Evolutionary conservation across 64 coral and sea anemone genomes (phyloP), one percentile per base, ranked within the genome.

Genomic region (Montipora foliosa): DNA sequence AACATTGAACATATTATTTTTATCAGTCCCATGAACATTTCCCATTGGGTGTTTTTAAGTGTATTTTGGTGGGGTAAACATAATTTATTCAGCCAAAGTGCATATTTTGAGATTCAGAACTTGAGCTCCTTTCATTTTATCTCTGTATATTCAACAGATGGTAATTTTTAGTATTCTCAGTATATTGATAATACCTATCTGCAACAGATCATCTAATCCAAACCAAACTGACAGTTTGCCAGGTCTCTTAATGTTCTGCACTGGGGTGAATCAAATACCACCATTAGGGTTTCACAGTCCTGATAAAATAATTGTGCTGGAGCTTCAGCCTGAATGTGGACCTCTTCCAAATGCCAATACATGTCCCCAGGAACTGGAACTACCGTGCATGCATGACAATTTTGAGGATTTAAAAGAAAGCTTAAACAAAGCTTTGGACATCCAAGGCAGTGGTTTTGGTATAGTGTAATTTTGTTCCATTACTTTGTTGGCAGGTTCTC

Each of bases 181-280:
- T 69, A n/a, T 69, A 69, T 69, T 69, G 19, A 14, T 17, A 14
- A 69, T 12, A 17, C 58, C 7, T 61, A 13, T 61, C 58, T 61
- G 58, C 58, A 61, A 61, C 58, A 81, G 49, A 83, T 83, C 60
- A 60, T 22, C 80, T 83, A 22, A 83, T 60, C 48, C 80, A 60
- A 52, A 37, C 68, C 47, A 6, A 79, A 77, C 62, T 8, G 11
- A 76, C 17, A 79, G 62, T 82, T 80, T 89, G 55, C 47, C 84
- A 89, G 60, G 80, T 75, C 68, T 94, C 59, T 79, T 89, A 47
- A 94, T 89, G 92, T 89, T 94, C 84, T 94, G 92, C 66, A 24
- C 24, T 24, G 24, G 24, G 24, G 24, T 24, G 24, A 24, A 24
- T 24, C 24, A 24, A 24, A 24, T 24, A 24, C 24, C 24, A 24